Evolutionary conservation across 2,888 invertebrate species (phyloP).

Genomic region (Drosophila mimica): DNA sequence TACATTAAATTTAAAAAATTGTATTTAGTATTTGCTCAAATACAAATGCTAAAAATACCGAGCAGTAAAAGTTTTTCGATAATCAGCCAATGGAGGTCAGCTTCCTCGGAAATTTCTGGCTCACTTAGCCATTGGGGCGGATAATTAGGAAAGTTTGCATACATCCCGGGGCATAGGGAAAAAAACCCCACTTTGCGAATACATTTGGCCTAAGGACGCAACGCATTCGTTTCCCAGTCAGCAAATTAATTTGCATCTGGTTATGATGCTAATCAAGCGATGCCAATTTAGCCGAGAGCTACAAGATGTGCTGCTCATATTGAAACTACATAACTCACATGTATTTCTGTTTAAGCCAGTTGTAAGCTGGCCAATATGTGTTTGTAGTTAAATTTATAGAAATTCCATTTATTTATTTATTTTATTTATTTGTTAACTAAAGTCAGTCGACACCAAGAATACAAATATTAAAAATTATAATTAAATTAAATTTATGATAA

Average conservation of each 20-base stretch:
- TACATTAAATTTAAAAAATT: neutral
- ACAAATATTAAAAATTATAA: too few relatives aligned
- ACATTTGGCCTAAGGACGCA: neutral
- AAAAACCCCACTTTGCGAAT: neutral
- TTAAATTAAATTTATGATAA: too few relatives aligned
- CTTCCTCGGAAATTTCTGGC: neutral
- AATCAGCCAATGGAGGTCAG: neutral
- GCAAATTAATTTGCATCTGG: slow-evolving; percentile 22
- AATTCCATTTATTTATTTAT: too few relatives aligned
- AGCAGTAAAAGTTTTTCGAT: slow-evolving; percentile 14
- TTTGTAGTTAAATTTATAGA: neutral
- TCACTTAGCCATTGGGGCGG: slow-evolving; percentile 23
- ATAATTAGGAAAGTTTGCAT: slow-evolving; percentile 49
- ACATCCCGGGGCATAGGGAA: neutral
- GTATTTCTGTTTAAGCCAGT: neutral
- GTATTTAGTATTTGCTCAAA: neutral
- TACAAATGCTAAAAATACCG: slow-evolving; percentile 15
- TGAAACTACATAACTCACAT: neutral
- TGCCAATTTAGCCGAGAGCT: neutral
- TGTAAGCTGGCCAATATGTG: neutral
- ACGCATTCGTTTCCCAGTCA: neutral
- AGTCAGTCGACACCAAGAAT: too few relatives aligned
- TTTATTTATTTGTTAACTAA: too few relatives aligned
- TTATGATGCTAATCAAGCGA: neutral
- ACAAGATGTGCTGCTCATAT: neutral